phyloP scores from a whole-genome alignment of 2,797 vertebrate species.

The Falco biarmicus region DNA sequence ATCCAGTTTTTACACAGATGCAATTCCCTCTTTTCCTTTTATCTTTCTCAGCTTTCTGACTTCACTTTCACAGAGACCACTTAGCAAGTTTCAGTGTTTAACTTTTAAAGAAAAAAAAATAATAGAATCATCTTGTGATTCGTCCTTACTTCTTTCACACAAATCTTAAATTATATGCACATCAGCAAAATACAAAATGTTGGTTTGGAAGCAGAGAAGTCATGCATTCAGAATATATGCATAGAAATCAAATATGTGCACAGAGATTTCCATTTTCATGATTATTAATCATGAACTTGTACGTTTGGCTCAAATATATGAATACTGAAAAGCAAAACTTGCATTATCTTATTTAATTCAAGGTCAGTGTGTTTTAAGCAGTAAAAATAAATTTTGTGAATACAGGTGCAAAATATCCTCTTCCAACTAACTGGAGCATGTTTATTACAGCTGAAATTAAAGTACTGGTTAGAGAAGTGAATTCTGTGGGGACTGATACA shows the following conservation, averaged over 20 bases:
- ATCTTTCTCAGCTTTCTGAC: background rate
- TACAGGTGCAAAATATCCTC: background rate
- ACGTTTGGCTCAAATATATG: conserved; percentile 10
- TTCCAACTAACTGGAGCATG: background rate
- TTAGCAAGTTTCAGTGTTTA: background rate
- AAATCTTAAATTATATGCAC: background rate
- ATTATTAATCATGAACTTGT: conserved; percentile 42
- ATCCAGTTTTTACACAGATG: background rate
- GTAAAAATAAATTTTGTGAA: background rate
- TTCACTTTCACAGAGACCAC: background rate
- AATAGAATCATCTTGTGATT: background rate
- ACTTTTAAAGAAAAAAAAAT: background rate
- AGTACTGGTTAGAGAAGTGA: background rate
- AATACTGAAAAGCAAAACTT: conserved; percentile 47
- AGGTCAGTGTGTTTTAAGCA: conserved; percentile 10
- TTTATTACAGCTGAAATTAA: background rate
- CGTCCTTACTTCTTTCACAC: background rate
- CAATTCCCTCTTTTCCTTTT: background rate
- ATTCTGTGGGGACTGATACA: accelerated
- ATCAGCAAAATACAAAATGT: background rate
- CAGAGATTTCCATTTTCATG: conserved; percentile 44
- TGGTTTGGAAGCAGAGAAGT: conserved; percentile 17
- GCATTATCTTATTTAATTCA: conserved; percentile 25
- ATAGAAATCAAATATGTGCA: conserved; percentile 25
- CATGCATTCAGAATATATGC: conserved; percentile 42